These are phyloP conservation scores for Microtus ochrogaster DNA, from an alignment of 2,113 vertebrate species.

Conservation along the genomic window DNA sequence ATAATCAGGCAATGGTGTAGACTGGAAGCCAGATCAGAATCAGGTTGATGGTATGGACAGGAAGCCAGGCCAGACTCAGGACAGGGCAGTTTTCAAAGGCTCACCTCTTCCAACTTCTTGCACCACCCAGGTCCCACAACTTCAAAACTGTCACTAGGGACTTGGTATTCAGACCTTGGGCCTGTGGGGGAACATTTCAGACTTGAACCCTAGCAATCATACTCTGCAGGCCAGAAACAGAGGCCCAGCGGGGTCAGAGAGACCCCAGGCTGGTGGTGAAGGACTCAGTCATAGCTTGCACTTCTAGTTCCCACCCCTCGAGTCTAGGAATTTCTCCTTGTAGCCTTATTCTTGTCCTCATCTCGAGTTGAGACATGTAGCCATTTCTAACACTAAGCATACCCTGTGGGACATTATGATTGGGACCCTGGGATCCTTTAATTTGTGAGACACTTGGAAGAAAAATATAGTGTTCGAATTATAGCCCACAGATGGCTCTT, in stretches of 20 bases:
- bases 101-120: background rate
- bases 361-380: constrained; percentile 43
- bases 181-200: background rate
- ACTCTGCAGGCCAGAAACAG: background rate
- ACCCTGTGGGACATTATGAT: constrained; percentile 60
- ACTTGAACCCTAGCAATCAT: background rate
- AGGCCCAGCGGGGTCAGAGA: background rate
- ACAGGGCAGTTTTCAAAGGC: no score
- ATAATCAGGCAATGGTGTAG: background rate
- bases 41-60: no score
- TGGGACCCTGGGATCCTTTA: constrained; percentile 74
- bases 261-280: background rate
- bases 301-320: no score
- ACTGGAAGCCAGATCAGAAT: background rate
- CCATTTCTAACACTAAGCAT: constrained; percentile 53
- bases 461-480: constrained; percentile 79
- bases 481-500: constrained; percentile 82
- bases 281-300: background rate
- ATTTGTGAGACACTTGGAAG: constrained; percentile 78
- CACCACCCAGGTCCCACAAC: background rate
- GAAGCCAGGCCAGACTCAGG: background rate
- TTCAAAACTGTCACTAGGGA: background rate
- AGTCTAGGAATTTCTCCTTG: background rate
- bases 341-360: constrained; percentile 47
- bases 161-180: background rate